Percentiles rank a stretch among this genome's conserved stretches.
These are phyloP conservation scores for Nesogale talazaci DNA, from an alignment of 2,113 vertebrate species.

Conservation along the genomic window DNA sequence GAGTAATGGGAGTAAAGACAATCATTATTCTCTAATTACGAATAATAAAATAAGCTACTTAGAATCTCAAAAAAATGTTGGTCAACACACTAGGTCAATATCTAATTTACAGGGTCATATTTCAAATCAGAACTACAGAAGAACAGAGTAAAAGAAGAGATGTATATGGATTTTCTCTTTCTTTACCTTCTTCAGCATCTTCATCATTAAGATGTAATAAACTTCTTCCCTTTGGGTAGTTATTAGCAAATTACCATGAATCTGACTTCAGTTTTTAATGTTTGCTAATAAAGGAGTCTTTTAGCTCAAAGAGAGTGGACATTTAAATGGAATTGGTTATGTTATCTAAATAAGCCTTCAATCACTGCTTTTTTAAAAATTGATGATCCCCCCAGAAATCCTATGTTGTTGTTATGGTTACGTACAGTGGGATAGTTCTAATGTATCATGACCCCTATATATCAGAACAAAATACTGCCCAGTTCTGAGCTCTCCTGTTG, in stretches of 20 bases:
- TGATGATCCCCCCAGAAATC: neutral
- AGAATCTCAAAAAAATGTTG: slow-evolving; percentile 11
- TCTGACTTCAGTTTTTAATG: neutral
- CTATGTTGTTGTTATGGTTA: too few species aligned
- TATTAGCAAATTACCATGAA: neutral
- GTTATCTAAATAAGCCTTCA: neutral
- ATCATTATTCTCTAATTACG: neutral
- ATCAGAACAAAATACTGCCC: too few species aligned
- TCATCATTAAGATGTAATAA: too few species aligned
- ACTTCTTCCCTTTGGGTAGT: too few species aligned
- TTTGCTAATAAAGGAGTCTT: neutral
- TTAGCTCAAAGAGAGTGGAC: neutral
- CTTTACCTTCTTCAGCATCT: neutral
- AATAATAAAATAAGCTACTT: slow-evolving; percentile 25
- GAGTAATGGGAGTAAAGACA: neutral
- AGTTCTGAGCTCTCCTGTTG: too few species aligned
- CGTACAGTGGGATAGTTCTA: too few species aligned
- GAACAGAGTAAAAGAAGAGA: neutral
- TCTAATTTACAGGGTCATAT: neutral
- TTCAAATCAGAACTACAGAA: neutral
- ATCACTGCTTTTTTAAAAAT: slow-evolving; percentile 5
- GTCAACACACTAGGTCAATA: neutral
- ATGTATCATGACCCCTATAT: too few species aligned
- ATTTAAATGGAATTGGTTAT: neutral
- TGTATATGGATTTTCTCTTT: slow-evolving; percentile 9